Conservation (phyloP, 2,113 vertebrate genomes). For the Xerus inauris region DNA sequence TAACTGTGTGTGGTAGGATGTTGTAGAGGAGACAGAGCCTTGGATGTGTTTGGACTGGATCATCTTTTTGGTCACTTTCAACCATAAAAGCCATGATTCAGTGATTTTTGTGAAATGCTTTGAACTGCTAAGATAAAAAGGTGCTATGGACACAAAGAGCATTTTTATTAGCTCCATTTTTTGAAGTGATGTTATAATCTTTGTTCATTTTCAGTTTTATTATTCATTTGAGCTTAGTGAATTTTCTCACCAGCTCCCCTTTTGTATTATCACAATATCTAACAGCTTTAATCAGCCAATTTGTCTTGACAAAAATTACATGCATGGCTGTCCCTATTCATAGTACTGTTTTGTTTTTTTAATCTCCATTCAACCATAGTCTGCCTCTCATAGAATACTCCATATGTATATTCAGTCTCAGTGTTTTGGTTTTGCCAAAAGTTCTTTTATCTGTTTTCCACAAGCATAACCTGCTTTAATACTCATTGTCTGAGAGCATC, state of each 20-base stretch:
- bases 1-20: background rate
- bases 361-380: conserved; percentile 65
- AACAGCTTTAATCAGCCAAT: conserved; percentile 75
- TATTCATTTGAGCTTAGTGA: conserved; percentile 65
- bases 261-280: conserved; percentile 68
- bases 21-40: background rate
- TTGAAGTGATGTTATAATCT: conserved; percentile 66
- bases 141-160: background rate
- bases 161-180: conserved; percentile 55
- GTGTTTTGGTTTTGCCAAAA: conserved; percentile 62
- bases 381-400: conserved; percentile 28
- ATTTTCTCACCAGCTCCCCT: conserved; percentile 65
- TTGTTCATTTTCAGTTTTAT: conserved; percentile 74
- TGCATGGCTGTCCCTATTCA: conserved; percentile 68
- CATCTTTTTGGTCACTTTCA: conserved; percentile 18
- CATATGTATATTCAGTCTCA: conserved; percentile 19
- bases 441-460: conserved; percentile 71
- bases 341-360: conserved; percentile 57
- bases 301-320: conserved; percentile 77
- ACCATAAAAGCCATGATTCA: conserved; percentile 58
- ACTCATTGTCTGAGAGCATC: conserved; percentile 58
- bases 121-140: conserved; percentile 44
- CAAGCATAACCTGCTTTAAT: conserved; percentile 69
- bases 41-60: conserved; percentile 9
- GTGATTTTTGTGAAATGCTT: conserved; percentile 61